Conservation (phyloP, 2,888 invertebrate genomes). For the Scrobipalpa atriplicella region DNA sequence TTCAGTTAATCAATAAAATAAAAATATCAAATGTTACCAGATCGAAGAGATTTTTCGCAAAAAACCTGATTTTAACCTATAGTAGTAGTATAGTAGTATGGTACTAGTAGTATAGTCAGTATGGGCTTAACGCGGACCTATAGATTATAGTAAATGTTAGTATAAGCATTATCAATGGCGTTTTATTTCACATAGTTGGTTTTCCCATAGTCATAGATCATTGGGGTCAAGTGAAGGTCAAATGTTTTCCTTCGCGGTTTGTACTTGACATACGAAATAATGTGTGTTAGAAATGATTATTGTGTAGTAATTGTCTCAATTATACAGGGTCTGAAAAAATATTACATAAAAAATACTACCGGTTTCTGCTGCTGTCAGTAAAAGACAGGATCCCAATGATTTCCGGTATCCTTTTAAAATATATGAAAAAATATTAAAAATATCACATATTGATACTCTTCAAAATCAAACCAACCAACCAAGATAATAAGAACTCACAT, state of each 20-base stretch:
- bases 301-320: background rate
- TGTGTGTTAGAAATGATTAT: background rate
- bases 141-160: background rate
- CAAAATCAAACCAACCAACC: too few relatives aligned
- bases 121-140: conserved; percentile 2
- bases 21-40: too few relatives aligned
- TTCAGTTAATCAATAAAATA: too few relatives aligned
- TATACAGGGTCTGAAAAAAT: background rate
- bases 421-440: too few relatives aligned
- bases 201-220: conserved; percentile 18
- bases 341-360: too few relatives aligned
- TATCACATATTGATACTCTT: too few relatives aligned
- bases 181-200: conserved; percentile 13
- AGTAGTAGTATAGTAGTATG: background rate
- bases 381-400: too few relatives aligned
- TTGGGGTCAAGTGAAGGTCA: conserved; percentile 17
- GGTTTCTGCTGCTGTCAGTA: too few relatives aligned
- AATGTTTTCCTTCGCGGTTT: background rate
- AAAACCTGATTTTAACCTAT: too few relatives aligned
- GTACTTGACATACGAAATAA: conserved; percentile 1
- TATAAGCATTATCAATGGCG: background rate
- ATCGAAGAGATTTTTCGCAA: too few relatives aligned
- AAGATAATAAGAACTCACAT: too few relatives aligned
- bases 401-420: too few relatives aligned
- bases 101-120: background rate